phyloP scores from a whole-genome alignment of 2,113 vertebrate genomes.

The human region DNA sequence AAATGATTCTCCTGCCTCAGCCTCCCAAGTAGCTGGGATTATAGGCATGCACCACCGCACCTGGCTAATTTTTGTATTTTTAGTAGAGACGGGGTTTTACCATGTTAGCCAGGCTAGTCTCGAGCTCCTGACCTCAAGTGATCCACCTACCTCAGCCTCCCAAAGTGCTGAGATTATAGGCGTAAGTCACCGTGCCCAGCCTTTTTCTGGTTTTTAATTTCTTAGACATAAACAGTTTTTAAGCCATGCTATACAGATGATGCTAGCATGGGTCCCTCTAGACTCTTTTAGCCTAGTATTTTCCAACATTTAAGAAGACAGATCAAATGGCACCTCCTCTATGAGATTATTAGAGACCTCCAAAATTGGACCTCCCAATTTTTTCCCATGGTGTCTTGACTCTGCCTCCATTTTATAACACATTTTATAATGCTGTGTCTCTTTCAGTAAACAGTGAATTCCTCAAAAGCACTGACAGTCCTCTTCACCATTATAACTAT shows the following conservation, averaged over 20 bases:
- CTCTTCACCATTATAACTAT: not conserved
- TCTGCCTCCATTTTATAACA: not conserved
- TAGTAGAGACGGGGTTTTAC: too few relatives aligned
- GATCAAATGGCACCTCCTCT: not conserved
- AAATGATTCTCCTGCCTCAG: too few relatives aligned
- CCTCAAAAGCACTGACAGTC: not conserved
- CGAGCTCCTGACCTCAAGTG: too few relatives aligned
- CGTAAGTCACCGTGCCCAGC: too few relatives aligned
- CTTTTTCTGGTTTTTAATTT: not conserved
- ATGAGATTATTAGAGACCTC: not conserved
- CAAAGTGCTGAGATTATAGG: too few relatives aligned
- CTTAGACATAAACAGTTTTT: not conserved
- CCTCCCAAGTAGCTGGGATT: too few relatives aligned
- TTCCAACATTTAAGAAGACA: not conserved
- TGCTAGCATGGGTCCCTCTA: not conserved
- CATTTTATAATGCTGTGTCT: not conserved
- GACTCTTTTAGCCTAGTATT: not conserved
- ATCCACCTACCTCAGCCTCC: too few relatives aligned
- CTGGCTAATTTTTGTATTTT: too few relatives aligned
- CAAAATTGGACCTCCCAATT: not conserved
- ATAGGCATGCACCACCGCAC: too few relatives aligned
- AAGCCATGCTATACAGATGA: not conserved
- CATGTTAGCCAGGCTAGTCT: too few relatives aligned
- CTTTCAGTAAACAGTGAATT: not conserved
- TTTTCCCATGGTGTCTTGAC: not conserved